phyloP scores from a whole-genome alignment of 1,140 invertebrate genomes.

The Drosophila parvula region DNA sequence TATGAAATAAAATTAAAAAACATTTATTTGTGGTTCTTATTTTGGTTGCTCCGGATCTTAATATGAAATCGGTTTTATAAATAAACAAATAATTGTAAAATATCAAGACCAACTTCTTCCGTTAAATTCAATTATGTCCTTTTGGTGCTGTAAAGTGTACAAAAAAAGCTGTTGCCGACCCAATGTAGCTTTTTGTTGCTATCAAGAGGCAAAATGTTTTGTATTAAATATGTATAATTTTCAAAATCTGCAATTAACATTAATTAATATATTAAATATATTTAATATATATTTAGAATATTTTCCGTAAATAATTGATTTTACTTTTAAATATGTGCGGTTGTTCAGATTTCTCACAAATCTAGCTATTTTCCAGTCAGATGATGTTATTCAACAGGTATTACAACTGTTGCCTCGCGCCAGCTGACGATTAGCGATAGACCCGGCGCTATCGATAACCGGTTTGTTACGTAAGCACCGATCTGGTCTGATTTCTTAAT shows the following conservation, averaged over 20 bases:
- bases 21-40: neutral
- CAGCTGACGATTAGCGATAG: slow-evolving; percentile 24
- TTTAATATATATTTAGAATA: neutral
- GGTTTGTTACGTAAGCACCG: slow-evolving; percentile 59
- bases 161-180: neutral
- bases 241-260: no score
- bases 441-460: slow-evolving; percentile 5
- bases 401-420: neutral
- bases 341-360: neutral
- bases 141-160: slow-evolving; percentile 5
- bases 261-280: neutral
- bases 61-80: neutral
- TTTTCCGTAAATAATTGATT: neutral
- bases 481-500: slow-evolving; percentile 43
- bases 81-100: neutral
- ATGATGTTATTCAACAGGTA: slow-evolving; percentile 21
- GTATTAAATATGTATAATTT: neutral
- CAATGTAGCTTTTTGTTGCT: neutral
- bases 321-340: neutral
- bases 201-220: neutral
- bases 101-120: neutral
- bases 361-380: no score
- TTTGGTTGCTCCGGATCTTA: neutral
- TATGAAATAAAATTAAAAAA: slow-evolving; percentile 1
- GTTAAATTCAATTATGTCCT: slow-evolving; percentile 21